These are phyloP conservation scores for Luperina nickerlii DNA, from an alignment of 2,888 invertebrate species.

Conservation along the genomic window DNA sequence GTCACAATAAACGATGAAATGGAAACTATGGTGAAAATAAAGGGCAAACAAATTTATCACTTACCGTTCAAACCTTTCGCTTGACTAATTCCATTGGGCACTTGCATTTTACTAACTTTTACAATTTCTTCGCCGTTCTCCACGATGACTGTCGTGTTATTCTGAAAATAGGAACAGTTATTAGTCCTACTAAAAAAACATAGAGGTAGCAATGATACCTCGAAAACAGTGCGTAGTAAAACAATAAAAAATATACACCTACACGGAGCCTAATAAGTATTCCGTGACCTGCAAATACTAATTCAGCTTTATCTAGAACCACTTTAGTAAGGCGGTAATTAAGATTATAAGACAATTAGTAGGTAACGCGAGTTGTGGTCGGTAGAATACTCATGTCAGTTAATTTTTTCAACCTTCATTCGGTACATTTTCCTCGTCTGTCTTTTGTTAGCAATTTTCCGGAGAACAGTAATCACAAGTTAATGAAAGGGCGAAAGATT, in stretches of 20 bases:
- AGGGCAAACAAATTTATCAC: not conserved
- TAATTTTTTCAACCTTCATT: conserved; percentile 15
- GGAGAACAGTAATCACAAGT: conserved; percentile 5
- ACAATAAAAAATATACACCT: not conserved
- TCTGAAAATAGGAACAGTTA: conserved; percentile 72
- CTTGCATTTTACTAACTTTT: conserved; percentile 80
- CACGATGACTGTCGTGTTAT: conserved; percentile 75
- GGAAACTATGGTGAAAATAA: not conserved
- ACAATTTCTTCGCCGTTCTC: conserved; percentile 81
- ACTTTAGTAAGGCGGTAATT: not conserved
- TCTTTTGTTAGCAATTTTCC: conserved; percentile 15
- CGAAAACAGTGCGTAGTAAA: not conserved
- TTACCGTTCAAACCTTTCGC: conserved; percentile 81
- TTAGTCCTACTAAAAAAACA: conserved; percentile 11
- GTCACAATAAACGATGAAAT: not conserved
- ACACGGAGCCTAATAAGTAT: not conserved
- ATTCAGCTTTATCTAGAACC: not conserved
- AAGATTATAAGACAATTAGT: not conserved
- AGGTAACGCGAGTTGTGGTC: not conserved
- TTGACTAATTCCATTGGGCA: conserved; percentile 80
- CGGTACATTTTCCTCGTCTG: conserved; percentile 29
- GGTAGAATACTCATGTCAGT: not conserved
- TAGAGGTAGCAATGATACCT: not conserved
- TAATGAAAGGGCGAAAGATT: not conserved
- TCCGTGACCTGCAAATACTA: conserved; percentile 13